These are phyloP conservation scores for Pemphredon lugubris DNA, from an alignment of 2,888 invertebrate genomes.

Conservation along the genomic window DNA sequence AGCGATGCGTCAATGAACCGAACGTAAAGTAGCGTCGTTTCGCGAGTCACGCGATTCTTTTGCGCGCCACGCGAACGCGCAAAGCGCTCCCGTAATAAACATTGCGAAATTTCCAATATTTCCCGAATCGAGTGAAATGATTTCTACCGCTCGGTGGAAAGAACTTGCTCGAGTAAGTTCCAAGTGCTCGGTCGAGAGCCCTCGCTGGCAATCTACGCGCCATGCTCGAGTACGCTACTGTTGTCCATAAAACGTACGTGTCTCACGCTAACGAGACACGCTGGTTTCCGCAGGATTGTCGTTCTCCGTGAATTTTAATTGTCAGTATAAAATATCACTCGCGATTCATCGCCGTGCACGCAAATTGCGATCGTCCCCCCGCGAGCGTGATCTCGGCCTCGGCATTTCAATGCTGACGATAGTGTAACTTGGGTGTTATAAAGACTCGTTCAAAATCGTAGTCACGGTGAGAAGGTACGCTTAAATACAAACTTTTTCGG, in stretches of 20 bases:
- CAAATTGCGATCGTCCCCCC: conserved; percentile 9
- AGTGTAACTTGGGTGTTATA: too few species aligned
- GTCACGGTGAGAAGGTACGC: too few species aligned
- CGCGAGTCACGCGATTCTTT: conserved; percentile 28
- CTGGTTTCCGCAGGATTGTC: conserved; percentile 37
- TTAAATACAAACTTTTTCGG: too few species aligned
- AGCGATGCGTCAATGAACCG: conserved; percentile 39
- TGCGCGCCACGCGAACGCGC: background rate
- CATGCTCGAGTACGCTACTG: too few species aligned
- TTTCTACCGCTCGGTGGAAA: too few species aligned
- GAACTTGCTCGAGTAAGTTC: too few species aligned
- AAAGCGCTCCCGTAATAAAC: conserved; percentile 2
- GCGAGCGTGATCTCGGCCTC: conserved; percentile 27
- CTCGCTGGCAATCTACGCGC: too few species aligned
- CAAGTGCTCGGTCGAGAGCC: too few species aligned
- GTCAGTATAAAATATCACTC: conserved; percentile 34
- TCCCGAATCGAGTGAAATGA: too few species aligned
- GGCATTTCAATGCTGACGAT: too few species aligned
- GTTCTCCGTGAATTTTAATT: conserved; percentile 59
- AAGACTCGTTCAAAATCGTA: too few species aligned
- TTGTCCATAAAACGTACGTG: conserved; percentile 16
- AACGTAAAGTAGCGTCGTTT: background rate
- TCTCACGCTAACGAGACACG: conserved; percentile 48
- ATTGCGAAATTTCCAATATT: too few species aligned
- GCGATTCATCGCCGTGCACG: conserved; percentile 14